Evolutionary conservation across 2,888 invertebrate species (phyloP), one percentile per base, ranked within the genome.

Genomic region (Iphiclides podalirius): DNA sequence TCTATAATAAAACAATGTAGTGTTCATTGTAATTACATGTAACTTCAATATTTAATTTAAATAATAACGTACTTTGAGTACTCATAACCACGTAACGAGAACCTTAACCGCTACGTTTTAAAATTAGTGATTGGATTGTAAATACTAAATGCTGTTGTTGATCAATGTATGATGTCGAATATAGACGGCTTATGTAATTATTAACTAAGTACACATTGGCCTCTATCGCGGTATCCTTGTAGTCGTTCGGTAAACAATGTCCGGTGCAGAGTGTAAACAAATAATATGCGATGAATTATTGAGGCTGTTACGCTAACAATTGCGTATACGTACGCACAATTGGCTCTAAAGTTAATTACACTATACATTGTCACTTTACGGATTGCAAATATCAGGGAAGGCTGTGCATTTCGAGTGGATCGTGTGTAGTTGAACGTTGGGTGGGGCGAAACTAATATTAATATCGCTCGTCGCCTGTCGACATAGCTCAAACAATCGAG

Each of bases 151-250:
- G 75, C 64, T 67, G 51, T 53, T 61, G 61, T 72, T 66, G 67
- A 66, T 67, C 72, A 68, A 77, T 77, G 76, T 71, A 79, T 76
- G 72, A 67, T 58, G 58, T 56, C 60, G 65, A 67, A 72, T 72
- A 72, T 73, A 64, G 64, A 65, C 66, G 67, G 61, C 73, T 77
- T 75, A 79, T 80, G 83, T 80, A 85, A 84, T 84, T 86, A 83
- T 85, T 85, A 79, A 77, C 79, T 72, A 68, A 72, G 72, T 66
- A 85, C 71, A 83, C 78, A 83, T 52, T 61, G 70, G 67, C 72
- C 76, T 81, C 71, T 78, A 78, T 79, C 77, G 76, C 66, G 71
- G 74, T 70, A 78, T 80, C 81, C 82, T 82, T 84, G 82, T 82
- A 76, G 78, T 76, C 77, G 74, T 76, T 76, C 66, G 57, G 64